Conservation (phyloP, 2,888 invertebrate genomes). For the Callyntrura sp. region DNA sequence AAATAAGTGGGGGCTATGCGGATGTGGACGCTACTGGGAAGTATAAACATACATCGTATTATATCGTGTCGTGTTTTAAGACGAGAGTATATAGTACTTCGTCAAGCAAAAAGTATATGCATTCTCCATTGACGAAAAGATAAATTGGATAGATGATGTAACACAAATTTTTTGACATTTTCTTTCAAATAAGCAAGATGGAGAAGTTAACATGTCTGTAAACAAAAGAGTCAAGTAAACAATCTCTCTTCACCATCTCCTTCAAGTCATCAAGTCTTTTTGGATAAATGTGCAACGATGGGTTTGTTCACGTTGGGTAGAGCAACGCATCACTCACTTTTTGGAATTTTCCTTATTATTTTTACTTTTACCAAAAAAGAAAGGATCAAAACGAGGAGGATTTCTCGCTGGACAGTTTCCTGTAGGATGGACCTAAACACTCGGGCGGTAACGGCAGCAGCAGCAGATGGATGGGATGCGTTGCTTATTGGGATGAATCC, state of each 20-base stretch:
- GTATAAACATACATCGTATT: slow-evolving; percentile 41
- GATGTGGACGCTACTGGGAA: slow-evolving; percentile 19
- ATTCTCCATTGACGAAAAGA: slow-evolving; percentile 51
- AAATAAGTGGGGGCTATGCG: no score
- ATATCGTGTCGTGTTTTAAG: slow-evolving; percentile 34
- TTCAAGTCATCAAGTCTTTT: neutral
- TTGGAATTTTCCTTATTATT: neutral
- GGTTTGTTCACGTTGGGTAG: neutral
- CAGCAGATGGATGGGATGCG: slow-evolving; percentile 19
- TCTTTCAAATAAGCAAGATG: slow-evolving; percentile 80
- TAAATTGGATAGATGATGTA: slow-evolving; percentile 71
- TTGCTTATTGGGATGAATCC: slow-evolving; percentile 46
- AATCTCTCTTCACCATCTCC: slow-evolving; percentile 54
- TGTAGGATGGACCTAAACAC: neutral
- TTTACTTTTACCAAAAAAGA: neutral
- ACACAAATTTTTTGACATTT: slow-evolving; percentile 80
- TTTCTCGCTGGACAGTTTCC: slow-evolving; percentile 1
- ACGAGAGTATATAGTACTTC: slow-evolving; percentile 13
- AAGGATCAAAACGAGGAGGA: slow-evolving; percentile 28
- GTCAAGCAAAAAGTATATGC: slow-evolving; percentile 12
- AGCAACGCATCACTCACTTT: slow-evolving; percentile 34
- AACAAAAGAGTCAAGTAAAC: slow-evolving; percentile 42
- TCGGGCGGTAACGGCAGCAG: neutral
- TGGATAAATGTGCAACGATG: neutral
- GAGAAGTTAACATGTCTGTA: slow-evolving; percentile 55